A percentile compares a stretch with the other conserved stretches of the same genome.
Conservation (phyloP, 2,113 vertebrate species). For the Sphyrna mokarran region DNA sequence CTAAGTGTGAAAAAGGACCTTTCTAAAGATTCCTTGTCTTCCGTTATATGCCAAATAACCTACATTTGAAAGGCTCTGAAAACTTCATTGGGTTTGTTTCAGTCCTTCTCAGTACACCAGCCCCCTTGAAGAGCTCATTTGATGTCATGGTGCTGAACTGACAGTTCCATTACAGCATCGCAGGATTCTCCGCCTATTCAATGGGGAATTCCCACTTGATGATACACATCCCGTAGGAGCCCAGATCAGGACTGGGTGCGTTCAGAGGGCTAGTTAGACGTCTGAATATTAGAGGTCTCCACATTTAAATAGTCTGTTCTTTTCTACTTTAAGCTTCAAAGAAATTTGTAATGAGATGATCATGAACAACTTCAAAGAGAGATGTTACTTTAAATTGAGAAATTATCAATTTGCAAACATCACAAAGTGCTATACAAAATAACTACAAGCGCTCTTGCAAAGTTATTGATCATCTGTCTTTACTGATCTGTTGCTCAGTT, state of each 20-base stretch:
- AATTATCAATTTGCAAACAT: neutral
- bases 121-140: neutral
- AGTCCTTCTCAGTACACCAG: neutral
- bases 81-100: neutral
- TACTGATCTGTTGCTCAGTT: neutral
- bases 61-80: neutral
- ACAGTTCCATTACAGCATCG: neutral
- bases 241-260: neutral
- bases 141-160: neutral
- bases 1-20: neutral
- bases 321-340: neutral
- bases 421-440: neutral
- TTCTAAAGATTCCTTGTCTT: neutral
- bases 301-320: neutral
- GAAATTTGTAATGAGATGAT: neutral
- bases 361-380: neutral
- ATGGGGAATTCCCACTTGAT: neutral
- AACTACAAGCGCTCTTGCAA: neutral
- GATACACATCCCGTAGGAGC: neutral
- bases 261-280: neutral
- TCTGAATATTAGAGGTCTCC: neutral
- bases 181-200: neutral
- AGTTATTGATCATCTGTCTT: neutral
- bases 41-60: neutral
- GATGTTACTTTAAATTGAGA: neutral